Conservation (phyloP, 2,888 invertebrate genomes). For the Eristalis pertinax region DNA sequence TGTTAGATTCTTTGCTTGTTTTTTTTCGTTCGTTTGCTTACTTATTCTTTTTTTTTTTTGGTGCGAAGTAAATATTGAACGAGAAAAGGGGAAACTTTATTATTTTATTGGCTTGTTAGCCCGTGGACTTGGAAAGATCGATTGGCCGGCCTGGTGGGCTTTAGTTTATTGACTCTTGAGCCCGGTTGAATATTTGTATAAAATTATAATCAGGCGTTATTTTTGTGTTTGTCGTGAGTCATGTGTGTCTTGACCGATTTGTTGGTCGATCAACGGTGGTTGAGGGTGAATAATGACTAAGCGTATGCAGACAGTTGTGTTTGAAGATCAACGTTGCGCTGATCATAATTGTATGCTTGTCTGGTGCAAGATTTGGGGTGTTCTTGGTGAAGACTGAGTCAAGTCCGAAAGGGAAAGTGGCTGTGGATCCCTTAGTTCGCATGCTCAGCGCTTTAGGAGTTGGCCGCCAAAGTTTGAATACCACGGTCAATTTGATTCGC, state of each 20-base stretch:
- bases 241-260: neutral
- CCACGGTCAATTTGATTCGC: no score
- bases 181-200: neutral
- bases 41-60: conserved; percentile 16
- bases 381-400: no score
- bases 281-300: neutral
- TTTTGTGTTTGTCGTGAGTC: neutral
- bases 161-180: neutral
- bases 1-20: conserved; percentile 21
- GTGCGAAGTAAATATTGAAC: neutral
- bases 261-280: neutral
- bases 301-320: neutral
- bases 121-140: conserved; percentile 12
- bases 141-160: neutral
- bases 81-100: conserved; percentile 15
- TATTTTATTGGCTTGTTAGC: conserved; percentile 10
- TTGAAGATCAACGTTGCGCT: neutral
- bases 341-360: neutral
- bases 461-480: no score
- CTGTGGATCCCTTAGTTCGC: no score
- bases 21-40: conserved; percentile 22
- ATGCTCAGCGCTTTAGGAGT: no score
- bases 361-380: no score
- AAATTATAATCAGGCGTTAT: neutral
- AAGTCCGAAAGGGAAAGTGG: no score